Base-by-base conservation (phyloP, 2,888 invertebrate species). In the Chloroclysta siterata region DNA sequence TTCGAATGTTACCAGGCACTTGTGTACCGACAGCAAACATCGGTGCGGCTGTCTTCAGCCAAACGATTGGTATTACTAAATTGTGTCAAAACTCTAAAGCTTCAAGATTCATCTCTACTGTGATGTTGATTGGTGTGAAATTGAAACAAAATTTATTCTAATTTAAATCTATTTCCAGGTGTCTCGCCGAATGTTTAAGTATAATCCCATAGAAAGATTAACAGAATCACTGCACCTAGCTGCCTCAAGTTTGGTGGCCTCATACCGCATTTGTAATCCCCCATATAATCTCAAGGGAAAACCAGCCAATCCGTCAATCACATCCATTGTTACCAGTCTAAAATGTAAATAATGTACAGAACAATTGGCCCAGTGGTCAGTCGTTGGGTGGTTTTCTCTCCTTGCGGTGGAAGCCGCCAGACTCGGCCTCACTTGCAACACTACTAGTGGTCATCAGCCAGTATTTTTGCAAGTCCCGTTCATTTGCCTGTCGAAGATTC, bases 111-210 rank as follows among this genome's bases (percentile, higher is more conserved):
- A 74, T 77, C 77, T 76, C 73, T 78, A 58, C 68, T 75, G 81
- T 75, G 76, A 77, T 80, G 74, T 77, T 82, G 81, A 91, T 90
- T 92, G 91, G 91, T 90, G 84, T 81, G 74, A 82, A 88, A 88
- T 82, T 90, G 88, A 89, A 80, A 81, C 90, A 91, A 88, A 93
- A 92, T 88, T 86, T 82, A 89, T 89, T 93, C 92, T 93, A 93
- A 93, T 93, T 89, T 89, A 87, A 85, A 84, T 92, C 92, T 93
- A 92, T 92, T 93, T 92, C 79, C 93, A 93, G 93, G 93, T 93
- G 89, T 88, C 83, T 89, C 92, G 93, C 84, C 91, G 92, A 90
- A 79, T 81, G 81, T 90, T 91, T 91, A 89, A 89, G 89, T 90
- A 89, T 89, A 85, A 83, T 87, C 85, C 88, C 86, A 57, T 86